Percentiles rank a stretch among this genome's conserved stretches.
Evolutionary conservation across 2,113 vertebrate species (phyloP).

Genomic region (Myocastor coypus): DNA sequence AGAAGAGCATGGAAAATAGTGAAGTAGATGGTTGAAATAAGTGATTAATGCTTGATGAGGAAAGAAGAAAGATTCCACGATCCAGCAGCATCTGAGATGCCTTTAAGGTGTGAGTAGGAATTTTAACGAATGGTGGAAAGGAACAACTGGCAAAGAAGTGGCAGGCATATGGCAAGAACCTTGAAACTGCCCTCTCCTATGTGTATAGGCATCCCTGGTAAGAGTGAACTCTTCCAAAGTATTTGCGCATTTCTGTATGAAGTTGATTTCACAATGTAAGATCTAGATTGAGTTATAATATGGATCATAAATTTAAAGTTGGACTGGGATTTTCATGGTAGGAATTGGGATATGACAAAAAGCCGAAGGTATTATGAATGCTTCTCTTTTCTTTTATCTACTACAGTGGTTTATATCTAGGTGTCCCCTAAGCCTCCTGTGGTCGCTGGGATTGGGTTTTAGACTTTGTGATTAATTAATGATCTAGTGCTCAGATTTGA

Average conservation of each 20-base stretch:
- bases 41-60: neutral
- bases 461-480: too few species aligned
- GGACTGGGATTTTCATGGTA: neutral
- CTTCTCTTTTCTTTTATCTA: neutral
- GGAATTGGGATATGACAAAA: neutral
- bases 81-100: neutral
- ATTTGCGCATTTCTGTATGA: neutral
- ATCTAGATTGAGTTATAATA: neutral
- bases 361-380: neutral
- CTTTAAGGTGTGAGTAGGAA: neutral
- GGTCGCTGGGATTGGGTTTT: too few species aligned
- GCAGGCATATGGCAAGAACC: too few species aligned
- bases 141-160: neutral
- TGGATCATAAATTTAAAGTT: neutral
- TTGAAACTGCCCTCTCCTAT: neutral
- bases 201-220: neutral
- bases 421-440: too few species aligned
- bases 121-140: neutral
- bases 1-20: neutral
- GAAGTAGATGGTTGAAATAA: neutral
- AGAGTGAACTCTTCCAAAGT: neutral
- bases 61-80: neutral
- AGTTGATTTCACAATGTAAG: neutral
- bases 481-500: too few species aligned
- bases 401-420: too few species aligned